These are phyloP conservation scores for Calameuta idolon DNA, from an alignment of 2,888 invertebrate species.

Conservation along the genomic window DNA sequence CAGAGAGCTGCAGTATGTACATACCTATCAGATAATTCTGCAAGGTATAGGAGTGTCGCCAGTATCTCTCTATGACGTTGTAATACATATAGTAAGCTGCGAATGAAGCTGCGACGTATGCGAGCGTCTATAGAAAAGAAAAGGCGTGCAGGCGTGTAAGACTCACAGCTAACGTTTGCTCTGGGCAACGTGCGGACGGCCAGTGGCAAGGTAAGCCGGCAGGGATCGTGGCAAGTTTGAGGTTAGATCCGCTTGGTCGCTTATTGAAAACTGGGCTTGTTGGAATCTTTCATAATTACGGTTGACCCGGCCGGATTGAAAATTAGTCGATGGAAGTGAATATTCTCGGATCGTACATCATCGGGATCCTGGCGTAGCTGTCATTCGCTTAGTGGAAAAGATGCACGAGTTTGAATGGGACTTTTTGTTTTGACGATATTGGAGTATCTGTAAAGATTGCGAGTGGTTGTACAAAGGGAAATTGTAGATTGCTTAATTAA, in stretches of 20 bases:
- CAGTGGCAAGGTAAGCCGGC: conserved; percentile 1
- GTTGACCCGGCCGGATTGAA: background rate
- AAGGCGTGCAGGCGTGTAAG: background rate
- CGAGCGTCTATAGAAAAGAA: background rate
- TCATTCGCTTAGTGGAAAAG: background rate
- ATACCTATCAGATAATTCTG: background rate
- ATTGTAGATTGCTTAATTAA: background rate
- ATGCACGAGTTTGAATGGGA: background rate
- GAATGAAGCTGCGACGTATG: background rate
- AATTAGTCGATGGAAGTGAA: background rate
- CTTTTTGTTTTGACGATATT: background rate
- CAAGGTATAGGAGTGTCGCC: background rate
- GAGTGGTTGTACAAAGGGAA: background rate
- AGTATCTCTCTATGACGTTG: background rate
- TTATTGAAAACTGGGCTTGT: background rate
- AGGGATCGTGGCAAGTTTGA: background rate
- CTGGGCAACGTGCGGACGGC: background rate
- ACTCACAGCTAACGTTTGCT: background rate
- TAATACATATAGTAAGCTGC: background rate
- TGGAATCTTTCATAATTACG: background rate
- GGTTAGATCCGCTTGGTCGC: background rate
- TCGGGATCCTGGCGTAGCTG: background rate
- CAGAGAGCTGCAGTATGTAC: background rate
- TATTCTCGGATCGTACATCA: background rate
- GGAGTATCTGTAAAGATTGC: background rate